Evolutionary conservation across 2,797 vertebrate species (phyloP), one percentile per base, ranked within the genome.

Genomic region (Enteromius afrohamiltoni): DNA sequence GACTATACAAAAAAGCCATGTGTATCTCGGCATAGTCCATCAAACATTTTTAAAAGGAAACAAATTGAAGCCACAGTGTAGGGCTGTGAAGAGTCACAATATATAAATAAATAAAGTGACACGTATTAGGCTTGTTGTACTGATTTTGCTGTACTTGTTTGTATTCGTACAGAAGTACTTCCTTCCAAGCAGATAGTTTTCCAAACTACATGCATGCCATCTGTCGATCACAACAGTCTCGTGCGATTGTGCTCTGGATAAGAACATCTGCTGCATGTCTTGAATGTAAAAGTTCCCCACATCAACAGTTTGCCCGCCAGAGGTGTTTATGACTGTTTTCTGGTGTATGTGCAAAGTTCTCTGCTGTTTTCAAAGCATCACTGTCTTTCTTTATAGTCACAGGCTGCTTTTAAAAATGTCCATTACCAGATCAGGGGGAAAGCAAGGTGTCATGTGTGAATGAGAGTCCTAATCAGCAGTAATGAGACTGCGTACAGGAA

Each of bases 401-500:
- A 37, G 55, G 1, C 55, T 81, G 42, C 69, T 64, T 74, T 51
- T 51, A 37, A 81, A 81, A 75, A 51, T 51, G 58, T 31, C 40
- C 11, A 47, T 62, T 45, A 49, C 45, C 45, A 74, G 45, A 60
- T 76, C 74, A 42, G 53, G 53, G n/a, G n/a, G 26, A 76, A 76
- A 60, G 74, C 74, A 42, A 76, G 34, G 74, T 76, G 74, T 60
- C 74, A 60, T 77, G 53, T 60, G 34, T 60, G 74, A 77, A 60
- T 60, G 69, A 65, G 45, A 42, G 80, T 40, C 29, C 70, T 82
- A 40, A 82, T 82, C 70, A 51, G 45, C 58, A 65, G 80, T 65
- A 82, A 51, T 82, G 70, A 75, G 80, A 65, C 29, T 26, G 55
- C 58, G 65, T 65, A 64, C 80, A 82, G 70, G 69, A 82, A 82